Evolutionary conservation across 2,888 invertebrate species (phyloP), one percentile per base, ranked within the genome.

Genomic region (Sinhomidia bicolor): DNA sequence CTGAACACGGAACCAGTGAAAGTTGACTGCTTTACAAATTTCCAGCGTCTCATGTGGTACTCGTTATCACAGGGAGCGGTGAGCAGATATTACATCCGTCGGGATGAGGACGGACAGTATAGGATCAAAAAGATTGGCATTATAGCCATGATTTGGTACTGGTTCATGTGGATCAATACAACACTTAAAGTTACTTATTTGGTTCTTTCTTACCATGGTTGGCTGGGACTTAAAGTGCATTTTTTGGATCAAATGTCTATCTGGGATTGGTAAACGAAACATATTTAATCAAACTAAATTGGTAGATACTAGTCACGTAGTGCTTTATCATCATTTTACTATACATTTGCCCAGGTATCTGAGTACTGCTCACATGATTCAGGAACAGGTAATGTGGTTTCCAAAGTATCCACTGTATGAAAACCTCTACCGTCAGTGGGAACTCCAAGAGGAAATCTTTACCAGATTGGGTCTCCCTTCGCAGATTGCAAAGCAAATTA

Each of bases 211-310:
- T 89, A 89, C 20, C 23, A 88, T 9, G 68, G 85, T 4, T 88
- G 76, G 71, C 36, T 89, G 23, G 88, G 88, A 7, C 44, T 89
- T 0, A 57, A 89, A 57, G 89, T 89, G 23, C 85, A 85, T 44
- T 89, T 89, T 47, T 29, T 89, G 44, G 89, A 89, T 54, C 89
- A 89, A 44, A 89, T 89, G 89, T 76, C 76, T 9, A 89, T 89
- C 41, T 88, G 88, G 88, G 89, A 89, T 80, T 89, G 89, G 88
- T 88, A 57, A 62, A 71, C 32, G 6, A 47, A 47, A 7, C 36
- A 23, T 26, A 20, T n/a, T n/a, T n/a, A n/a, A n/a, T n/a, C n/a
- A n/a, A n/a, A n/a, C n/a, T n/a, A n/a, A n/a, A n/a, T n/a, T n/a
- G n/a, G n/a, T n/a, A n/a, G n/a, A n/a, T n/a, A n/a, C n/a, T n/a